Conservation (phyloP, 2,113 vertebrate genomes). For the Aegithalos caudatus region DNA sequence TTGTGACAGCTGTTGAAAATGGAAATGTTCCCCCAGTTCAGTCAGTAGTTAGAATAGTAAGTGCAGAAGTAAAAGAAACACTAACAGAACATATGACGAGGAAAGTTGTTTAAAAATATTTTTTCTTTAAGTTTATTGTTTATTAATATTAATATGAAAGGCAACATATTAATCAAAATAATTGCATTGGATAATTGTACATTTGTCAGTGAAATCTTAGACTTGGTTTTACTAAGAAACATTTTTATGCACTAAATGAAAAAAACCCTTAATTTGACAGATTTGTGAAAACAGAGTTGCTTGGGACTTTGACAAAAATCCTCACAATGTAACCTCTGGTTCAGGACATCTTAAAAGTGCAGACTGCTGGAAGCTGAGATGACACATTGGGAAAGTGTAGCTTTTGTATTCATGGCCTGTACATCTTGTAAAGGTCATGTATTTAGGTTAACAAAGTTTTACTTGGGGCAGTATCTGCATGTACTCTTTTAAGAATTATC, state of each 20-base stretch:
- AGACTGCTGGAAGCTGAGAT: background rate
- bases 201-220: background rate
- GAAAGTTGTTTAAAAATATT: fast-evolving
- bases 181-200: background rate
- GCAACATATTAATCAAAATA: background rate
- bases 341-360: background rate
- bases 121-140: background rate
- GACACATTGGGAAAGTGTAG: background rate
- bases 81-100: background rate
- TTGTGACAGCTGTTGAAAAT: background rate
- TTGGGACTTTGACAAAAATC: background rate
- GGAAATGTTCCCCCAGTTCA: background rate
- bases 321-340: background rate
- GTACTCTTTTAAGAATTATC: background rate
- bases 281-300: background rate
- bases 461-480: background rate
- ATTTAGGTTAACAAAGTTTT: background rate
- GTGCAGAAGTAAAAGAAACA: background rate
- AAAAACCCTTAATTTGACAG: background rate
- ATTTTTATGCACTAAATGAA: background rate
- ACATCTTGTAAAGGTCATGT: background rate
- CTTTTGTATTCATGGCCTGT: background rate
- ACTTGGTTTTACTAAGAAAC: background rate
- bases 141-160: background rate
- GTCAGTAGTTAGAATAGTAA: background rate